Conservation (phyloP, 2,797 vertebrate species). For the Melanotaenia pygmaea region DNA sequence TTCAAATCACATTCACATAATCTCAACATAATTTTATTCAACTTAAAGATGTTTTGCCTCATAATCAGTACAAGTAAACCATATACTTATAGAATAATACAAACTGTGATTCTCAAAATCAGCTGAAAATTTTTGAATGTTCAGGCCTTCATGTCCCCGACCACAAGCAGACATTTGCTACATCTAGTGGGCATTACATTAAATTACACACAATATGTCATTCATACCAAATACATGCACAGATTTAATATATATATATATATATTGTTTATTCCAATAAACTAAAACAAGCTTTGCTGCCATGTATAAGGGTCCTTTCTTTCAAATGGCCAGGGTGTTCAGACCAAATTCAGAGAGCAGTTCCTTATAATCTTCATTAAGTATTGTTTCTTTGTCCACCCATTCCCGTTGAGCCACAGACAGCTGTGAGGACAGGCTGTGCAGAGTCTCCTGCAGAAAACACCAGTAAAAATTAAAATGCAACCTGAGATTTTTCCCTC, state of each 20-base stretch:
- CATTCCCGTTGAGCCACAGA: constrained; percentile 61
- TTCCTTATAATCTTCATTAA: constrained; percentile 72
- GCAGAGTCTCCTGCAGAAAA: constrained; percentile 76
- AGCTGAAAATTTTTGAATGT: neutral
- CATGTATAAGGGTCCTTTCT: neutral
- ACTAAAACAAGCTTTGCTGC: constrained; percentile 18
- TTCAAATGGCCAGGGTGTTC: constrained; percentile 72
- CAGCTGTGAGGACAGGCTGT: constrained; percentile 78
- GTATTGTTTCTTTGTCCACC: constrained; percentile 59
- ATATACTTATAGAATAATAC: neutral
- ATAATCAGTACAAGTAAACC: neutral
- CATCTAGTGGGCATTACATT: constrained; percentile 73
- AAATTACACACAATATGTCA: constrained; percentile 60
- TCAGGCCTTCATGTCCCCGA: neutral
- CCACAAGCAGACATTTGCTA: constrained; percentile 59
- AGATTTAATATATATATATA: constrained; percentile 9
- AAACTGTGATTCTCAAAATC: neutral
- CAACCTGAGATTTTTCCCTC: constrained; percentile 13
- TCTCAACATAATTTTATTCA: constrained; percentile 9
- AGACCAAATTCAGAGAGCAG: constrained; percentile 79
- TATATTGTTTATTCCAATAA: neutral
- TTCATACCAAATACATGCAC: constrained; percentile 16
- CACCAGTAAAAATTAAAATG: constrained; percentile 24
- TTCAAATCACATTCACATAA: constrained; percentile 1
- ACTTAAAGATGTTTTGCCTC: neutral